Evolutionary conservation across 2,797 vertebrate genomes (phyloP), one percentile per base, ranked within the genome.

Genomic region (Hydrocynus forskahlii): DNA sequence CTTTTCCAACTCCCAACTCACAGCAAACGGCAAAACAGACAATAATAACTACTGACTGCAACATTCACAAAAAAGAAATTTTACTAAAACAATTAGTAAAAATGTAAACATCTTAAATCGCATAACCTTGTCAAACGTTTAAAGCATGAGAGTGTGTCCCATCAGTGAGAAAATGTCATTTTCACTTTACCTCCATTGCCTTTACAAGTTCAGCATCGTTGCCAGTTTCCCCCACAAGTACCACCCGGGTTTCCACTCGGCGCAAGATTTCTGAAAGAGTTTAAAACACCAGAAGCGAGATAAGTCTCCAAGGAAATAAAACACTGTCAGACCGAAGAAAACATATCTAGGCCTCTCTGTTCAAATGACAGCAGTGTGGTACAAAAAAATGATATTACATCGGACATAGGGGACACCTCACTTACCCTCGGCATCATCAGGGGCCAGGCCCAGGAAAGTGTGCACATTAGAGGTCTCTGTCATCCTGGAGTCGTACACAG

Each of bases 181-280:
- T 4, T 35, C 16, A 59, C n/a, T 81, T 85, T 94, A 99, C 98
- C 97, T 98, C 93, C 75, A 98, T 88, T 16, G 98, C 97, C 91
- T 95, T 95, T 85, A 96, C 80, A 86, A 99, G 94, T 7, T 94
- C 93, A 86, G 90, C 89, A 66, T 79, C 87, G 86, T 91, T 93
- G 69, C 95, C 93, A 25, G 95, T 92, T 82, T 96, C 95, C 90
- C 96, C 95, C 87, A 99, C 95, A 85, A 99, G 84, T 87, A 98
- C 92, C 60, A 99, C 92, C 86, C 97, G 93, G 7, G 97, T 97
- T 94, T 97, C 95, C 92, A 98, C 93, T 85, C 95, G 95, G 81
- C 95, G 96, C 90, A 98, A 93, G 88, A 95, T 94, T 89, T 97
- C 97, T 98, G 91, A 63, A 83, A 74, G 38, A 74, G 14, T 82